Evolutionary conservation across 2,113 vertebrate genomes (phyloP), one percentile per base, ranked within the genome.

Genomic region (Lethenteron reissneri): DNA sequence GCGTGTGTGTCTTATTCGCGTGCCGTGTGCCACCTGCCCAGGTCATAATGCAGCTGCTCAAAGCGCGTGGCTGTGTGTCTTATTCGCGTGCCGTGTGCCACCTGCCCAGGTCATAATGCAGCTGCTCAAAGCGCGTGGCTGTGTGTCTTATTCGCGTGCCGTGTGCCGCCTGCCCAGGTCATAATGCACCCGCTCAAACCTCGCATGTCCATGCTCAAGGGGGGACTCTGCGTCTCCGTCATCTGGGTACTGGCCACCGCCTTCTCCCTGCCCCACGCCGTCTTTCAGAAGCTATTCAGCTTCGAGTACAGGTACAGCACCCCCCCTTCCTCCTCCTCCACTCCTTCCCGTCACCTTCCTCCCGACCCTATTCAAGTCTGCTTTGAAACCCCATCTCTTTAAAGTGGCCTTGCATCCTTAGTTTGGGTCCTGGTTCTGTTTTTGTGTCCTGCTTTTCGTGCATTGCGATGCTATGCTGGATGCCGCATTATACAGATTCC

Each of bases 241-340:
- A 85, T 87, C 75, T 87, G 83, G 83, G 79, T 84, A 25, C 79
- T 83, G 82, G 84, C 82, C 70, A 83, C 81, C 72, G 84, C 83
- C 74, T 86, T 85, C 79, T 84, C 84, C 0, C 76, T 87, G 72
- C 83, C 84, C 19, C 84, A 87, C 1, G 83, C 84, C 11, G 77
- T 87, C 71, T 85, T 83, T 69, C 85, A 86, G 80, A 84, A 83
- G 41, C 72, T 86, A 71, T 74, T 81, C 12, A 78, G 75, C 57
- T 82, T 84, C 76, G 79, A 82, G 57, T 79, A 81, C 2, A 80
- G 84, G 83, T 86, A 81, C 84, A 80, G 15, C 19, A 56, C 25
- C 6, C 58, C 56, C 21, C 19, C 64, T 19, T 19, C 3, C 3
- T 2, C 17, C 41, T 25, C 21, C 19, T 14, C 59, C 19, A 10